These are phyloP conservation scores for Zaprionus kolodkinae DNA, from an alignment of 1,140 invertebrate species.

Conservation along the genomic window DNA sequence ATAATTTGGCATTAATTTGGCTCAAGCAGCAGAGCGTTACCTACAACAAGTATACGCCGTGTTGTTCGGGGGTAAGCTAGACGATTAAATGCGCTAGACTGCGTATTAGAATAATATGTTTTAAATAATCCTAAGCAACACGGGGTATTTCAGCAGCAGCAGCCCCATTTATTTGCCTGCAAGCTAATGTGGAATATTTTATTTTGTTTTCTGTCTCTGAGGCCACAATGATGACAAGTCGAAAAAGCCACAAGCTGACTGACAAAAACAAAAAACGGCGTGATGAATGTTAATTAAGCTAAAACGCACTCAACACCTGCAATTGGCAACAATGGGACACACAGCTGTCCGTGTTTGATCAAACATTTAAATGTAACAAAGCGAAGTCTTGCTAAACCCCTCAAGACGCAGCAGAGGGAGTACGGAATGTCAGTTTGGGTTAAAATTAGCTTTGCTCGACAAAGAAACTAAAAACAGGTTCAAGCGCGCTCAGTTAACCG, in stretches of 20 bases:
- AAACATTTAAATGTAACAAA: constrained; percentile 18
- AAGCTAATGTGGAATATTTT: not conserved
- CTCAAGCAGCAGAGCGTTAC: not conserved
- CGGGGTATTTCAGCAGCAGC: not conserved
- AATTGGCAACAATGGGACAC: constrained; percentile 19
- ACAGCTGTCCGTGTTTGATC: constrained; percentile 10
- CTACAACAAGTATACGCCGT: not conserved
- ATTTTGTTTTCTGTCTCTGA: not conserved
- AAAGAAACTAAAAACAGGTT: constrained; percentile 38
- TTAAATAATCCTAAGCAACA: not conserved
- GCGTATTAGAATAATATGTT: not conserved
- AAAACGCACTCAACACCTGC: constrained; percentile 45
- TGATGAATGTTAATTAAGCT: constrained; percentile 28
- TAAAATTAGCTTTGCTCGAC: constrained; percentile 5
- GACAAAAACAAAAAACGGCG: constrained; percentile 2
- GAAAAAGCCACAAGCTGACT: not conserved
- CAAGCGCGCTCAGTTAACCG: constrained; percentile 23
- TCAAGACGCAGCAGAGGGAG: no score
- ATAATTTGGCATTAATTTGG: constrained; percentile 3
- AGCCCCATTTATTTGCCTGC: no score
- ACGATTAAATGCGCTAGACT: not conserved
- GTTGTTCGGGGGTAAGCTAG: not conserved
- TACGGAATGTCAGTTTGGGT: constrained; percentile 16
- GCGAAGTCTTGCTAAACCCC: constrained; percentile 24
- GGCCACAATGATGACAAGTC: not conserved